Evolutionary conservation across 2,113 vertebrate genomes (phyloP), one percentile per base, ranked within the genome.

Genomic region (Cygnus atratus): DNA sequence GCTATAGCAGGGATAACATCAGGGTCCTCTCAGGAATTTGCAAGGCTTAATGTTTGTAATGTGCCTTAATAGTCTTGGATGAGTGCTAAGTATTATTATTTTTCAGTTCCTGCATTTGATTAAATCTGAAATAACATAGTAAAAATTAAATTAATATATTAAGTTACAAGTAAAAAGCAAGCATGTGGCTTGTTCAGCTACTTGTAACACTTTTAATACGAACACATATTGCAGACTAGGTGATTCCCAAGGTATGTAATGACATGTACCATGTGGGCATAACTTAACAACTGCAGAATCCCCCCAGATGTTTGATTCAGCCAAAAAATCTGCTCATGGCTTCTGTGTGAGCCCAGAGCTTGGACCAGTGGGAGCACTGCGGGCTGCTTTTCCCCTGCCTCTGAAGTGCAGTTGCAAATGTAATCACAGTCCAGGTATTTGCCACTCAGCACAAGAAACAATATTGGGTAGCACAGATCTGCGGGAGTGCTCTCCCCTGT

Each of bases 51-150:
- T 78, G 54, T 92, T 87, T 91, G 58, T 82, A 95, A 91, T 93
- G 71, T 85, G 74, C 88, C 87, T 85, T 89, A 87, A 92, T 62
- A 85, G 84, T 48, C 77, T 87, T 91, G 84, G 94, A 92, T 87
- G 92, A 91, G 95, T 95, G 93, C 59, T 94, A 95, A 94, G 81
- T 87, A 92, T 95, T 95, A 96, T 85, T 96, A 95, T 95, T 96
- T 95, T 96, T 90, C 78, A 94, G 88, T 94, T 77, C 57, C 90
- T 94, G 89, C 82, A 85, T 91, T 91, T 95, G 94, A 95, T 96
- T 96, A 95, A 91, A 92, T 93, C 41, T 91, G 92, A 84, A 91
- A 94, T 91, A 92, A 84, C 86, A 88, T 20, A 88, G 86, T 96
- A 94, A 95, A 96, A 95, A 92, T 83, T 88, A 90, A 92, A 96